These are phyloP conservation scores for Carcina quercana DNA, from an alignment of 2,888 invertebrate species.

Conservation along the genomic window DNA sequence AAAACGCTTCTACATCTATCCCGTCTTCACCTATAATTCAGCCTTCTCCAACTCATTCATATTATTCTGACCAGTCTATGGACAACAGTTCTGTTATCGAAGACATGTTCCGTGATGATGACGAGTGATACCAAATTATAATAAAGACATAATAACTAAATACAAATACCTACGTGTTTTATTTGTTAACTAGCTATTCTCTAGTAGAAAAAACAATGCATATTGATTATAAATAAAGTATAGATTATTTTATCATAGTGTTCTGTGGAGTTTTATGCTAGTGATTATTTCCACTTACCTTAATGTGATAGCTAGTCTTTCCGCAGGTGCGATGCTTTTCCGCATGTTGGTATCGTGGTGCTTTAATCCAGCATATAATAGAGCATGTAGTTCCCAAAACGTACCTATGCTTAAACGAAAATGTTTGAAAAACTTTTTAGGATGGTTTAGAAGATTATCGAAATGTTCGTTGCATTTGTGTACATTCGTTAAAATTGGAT, in stretches of 20 bases:
- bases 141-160: constrained; percentile 6
- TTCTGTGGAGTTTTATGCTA: too few relatives aligned
- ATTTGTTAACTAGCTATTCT: too few relatives aligned
- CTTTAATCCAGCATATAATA: neutral
- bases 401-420: too few relatives aligned
- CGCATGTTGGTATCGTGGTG: constrained; percentile 7
- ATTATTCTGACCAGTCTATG: too few relatives aligned
- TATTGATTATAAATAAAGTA: constrained; percentile 4
- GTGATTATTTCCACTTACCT: constrained; percentile 7
- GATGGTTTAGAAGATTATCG: constrained; percentile 11
- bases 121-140: neutral
- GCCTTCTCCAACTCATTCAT: too few relatives aligned
- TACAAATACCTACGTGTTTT: constrained; percentile 5
- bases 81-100: too few relatives aligned
- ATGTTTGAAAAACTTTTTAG: too few relatives aligned
- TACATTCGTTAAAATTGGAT: constrained; percentile 10
- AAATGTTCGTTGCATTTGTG: constrained; percentile 7
- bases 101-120: too few relatives aligned
- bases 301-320: constrained; percentile 10
- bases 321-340: constrained; percentile 7
- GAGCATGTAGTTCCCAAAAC: constrained; percentile 9
- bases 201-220: neutral
- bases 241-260: constrained; percentile 6
- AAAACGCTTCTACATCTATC: too few relatives aligned
- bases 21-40: too few relatives aligned